phyloP scores from a whole-genome alignment of 2,888 invertebrate genomes.

The Physocephala rufipes region DNA sequence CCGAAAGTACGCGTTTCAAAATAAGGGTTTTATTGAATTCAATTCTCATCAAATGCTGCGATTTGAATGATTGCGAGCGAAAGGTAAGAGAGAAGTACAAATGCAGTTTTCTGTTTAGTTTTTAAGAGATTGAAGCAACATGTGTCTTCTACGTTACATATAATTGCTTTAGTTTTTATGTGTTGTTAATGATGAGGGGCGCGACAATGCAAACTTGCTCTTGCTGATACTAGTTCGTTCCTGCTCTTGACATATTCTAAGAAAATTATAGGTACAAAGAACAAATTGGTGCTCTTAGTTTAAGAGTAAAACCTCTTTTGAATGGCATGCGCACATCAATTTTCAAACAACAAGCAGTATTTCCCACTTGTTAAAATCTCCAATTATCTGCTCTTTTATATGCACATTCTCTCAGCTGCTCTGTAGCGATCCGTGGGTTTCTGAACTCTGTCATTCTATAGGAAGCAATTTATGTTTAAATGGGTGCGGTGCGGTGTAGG shows the following conservation, averaged over 20 bases:
- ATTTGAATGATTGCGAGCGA: conserved; percentile 6
- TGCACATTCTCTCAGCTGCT: conserved; percentile 12
- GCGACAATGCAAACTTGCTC: too few species aligned
- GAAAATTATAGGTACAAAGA: too few species aligned
- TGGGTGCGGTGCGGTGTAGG: not conserved
- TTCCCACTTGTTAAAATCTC: conserved; percentile 50
- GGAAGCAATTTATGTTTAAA: not conserved
- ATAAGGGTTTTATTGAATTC: conserved; percentile 35
- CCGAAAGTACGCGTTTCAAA: conserved; percentile 15
- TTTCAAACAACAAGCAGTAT: too few species aligned
- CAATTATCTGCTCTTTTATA: not conserved
- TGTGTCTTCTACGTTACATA: conserved; percentile 50
- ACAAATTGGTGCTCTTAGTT: conserved; percentile 26
- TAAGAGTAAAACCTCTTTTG: conserved; percentile 23
- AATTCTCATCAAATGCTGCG: conserved; percentile 11
- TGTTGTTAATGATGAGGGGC: not conserved
- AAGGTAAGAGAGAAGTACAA: not conserved
- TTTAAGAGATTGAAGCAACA: conserved; percentile 54
- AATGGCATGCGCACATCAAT: conserved; percentile 20
- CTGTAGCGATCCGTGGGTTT: not conserved
- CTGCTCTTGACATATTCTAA: conserved; percentile 7
- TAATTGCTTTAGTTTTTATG: conserved; percentile 40
- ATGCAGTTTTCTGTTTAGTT: not conserved
- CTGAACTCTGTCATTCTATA: not conserved
- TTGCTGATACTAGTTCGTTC: not conserved